A percentile compares a stretch with the other conserved stretches of the same genome.
Evolutionary conservation across 53 echinoderm and acorn worm species (phyloP).

Genomic region (Apostichopus leukothele): DNA sequence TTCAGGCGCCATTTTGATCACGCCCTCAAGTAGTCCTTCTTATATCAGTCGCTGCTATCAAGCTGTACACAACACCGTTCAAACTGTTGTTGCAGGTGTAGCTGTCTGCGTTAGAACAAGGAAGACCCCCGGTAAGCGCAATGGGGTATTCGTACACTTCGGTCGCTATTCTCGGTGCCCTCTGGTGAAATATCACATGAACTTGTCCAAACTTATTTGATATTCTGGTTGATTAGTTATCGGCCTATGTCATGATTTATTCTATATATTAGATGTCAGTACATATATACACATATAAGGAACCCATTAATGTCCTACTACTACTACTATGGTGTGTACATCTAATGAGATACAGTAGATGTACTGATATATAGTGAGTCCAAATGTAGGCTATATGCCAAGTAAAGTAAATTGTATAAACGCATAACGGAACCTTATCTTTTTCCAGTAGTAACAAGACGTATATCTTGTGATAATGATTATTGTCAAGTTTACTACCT

Average conservation of each 20-base stretch:
- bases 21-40: conserved; percentile 30
- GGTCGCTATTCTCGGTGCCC: neutral
- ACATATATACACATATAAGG: no score
- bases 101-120: conserved; percentile 23
- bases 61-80: neutral
- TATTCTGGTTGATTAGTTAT: conserved; percentile 12
- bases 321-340: no score
- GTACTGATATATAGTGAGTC: no score
- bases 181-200: conserved; percentile 28
- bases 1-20: conserved; percentile 46
- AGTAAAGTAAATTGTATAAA: no score
- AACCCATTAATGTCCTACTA: neutral
- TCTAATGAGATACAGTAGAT: no score
- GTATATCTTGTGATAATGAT: no score
- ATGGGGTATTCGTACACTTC: neutral
- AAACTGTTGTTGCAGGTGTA: conserved; percentile 40
- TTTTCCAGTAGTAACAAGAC: no score
- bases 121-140: neutral
- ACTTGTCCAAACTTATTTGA: conserved; percentile 18
- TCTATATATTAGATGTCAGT: no score
- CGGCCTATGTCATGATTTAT: neutral
- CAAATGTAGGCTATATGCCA: no score
- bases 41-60: neutral
- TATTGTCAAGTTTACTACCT: no score
- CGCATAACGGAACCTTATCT: no score